Base-by-base conservation (phyloP, 2,113 vertebrate genomes). In the Cinclus mexicanus region DNA sequence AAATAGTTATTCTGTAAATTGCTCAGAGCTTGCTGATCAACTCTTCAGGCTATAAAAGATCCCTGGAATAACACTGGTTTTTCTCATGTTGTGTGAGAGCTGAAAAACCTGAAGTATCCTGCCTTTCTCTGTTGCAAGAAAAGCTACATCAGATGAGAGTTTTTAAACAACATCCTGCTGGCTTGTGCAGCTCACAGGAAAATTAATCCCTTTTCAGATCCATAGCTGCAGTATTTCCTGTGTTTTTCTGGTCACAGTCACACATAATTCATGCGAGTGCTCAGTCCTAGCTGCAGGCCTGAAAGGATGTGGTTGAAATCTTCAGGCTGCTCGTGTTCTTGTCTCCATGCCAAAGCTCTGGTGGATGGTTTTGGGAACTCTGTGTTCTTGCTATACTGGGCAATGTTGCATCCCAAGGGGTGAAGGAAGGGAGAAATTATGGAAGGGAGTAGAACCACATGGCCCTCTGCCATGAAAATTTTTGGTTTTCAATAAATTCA, bases 251-350 rank as follows among this genome's bases (percentile, higher is more conserved):
- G 79, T 90, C 71, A 74, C 77, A 93, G 93, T 95, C 60, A 52
- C 78, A 77, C 89, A 89, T 95, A 96, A 90, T 80, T 95, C 89
- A 91, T 88, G 74, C 0, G 2, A 95, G 63, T 5, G 4, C 60
- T 91, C 76, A 71, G 76, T 52, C 31, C 71, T 75, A 92, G 83
- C 64, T 88, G 87, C 2, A 19, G 65, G 94, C 79, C 88, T 90
- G 80, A 91, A 83, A 96, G 94, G 94, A 94, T 96, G 95, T 96
- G 96, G 96, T 95, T 96, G 96, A 93, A 92, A 92, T 83, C 68
- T 91, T 96, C 76, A 83, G 90, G 52, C 96, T 96, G 78, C 50
- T 94, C 12, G 4, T 95, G 85, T 95, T 85, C 94, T 95, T 96
- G 95, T 97, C 87, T 77, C 68, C 31, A 59, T 94, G 96, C 96